Evolutionary conservation across 2,797 vertebrate species (phyloP).

Genomic region (Scarus forsteni): DNA sequence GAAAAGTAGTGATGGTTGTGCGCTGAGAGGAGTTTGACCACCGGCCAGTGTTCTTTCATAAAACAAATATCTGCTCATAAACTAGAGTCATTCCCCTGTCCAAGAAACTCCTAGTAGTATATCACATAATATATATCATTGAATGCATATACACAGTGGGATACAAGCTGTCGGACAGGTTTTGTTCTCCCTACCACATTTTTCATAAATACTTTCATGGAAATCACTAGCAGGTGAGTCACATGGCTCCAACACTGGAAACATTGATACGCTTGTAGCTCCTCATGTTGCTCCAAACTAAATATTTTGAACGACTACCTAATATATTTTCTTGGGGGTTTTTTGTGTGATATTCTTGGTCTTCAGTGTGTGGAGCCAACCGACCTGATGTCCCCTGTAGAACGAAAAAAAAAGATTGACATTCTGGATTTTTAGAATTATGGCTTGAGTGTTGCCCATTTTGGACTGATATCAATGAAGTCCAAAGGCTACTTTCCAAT

Average conservation of each 20-base stretch:
- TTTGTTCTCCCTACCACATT: background rate
- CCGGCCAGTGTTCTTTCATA: slow-evolving; percentile 44
- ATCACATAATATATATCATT: slow-evolving; percentile 5
- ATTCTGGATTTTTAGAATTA: background rate
- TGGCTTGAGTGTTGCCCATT: background rate
- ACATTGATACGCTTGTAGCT: background rate
- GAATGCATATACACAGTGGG: background rate
- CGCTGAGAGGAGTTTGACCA: slow-evolving; percentile 52
- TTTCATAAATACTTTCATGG: background rate
- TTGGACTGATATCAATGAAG: background rate
- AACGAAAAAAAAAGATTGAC: background rate
- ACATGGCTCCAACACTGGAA: background rate
- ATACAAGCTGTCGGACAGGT: background rate
- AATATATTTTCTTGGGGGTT: background rate
- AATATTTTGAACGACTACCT: background rate
- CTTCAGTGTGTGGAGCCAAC: background rate
- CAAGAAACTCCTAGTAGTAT: slow-evolving; percentile 7
- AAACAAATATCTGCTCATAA: slow-evolving; percentile 49
- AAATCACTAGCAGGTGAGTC: background rate
- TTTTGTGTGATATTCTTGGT: background rate
- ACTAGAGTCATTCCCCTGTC: slow-evolving; percentile 7
- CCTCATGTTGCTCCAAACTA: background rate
- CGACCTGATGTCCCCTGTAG: background rate
- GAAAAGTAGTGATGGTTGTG: slow-evolving; percentile 36
- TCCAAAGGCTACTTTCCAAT: background rate